phyloP scores from a whole-genome alignment of 2,888 invertebrate species.

The Ectobius pallidus region DNA sequence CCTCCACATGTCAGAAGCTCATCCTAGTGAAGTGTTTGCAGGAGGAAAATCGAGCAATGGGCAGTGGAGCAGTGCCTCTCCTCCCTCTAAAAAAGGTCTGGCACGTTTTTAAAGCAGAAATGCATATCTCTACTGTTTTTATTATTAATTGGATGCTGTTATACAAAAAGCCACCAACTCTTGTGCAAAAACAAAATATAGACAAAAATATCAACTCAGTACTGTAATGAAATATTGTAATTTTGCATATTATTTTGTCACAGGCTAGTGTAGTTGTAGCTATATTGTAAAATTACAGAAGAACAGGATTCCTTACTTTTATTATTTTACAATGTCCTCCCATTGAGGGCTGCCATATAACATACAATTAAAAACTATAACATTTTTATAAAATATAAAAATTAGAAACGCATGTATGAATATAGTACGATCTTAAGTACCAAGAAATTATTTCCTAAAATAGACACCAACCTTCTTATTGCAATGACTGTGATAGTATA shows the following conservation, averaged over 20 bases:
- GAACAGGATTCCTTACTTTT: too few species aligned
- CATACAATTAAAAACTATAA: too few species aligned
- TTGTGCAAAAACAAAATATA: neutral
- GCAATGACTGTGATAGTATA: too few species aligned
- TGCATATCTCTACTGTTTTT: neutral
- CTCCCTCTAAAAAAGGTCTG: slow-evolving; percentile 29
- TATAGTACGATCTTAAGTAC: neutral
- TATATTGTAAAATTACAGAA: too few species aligned
- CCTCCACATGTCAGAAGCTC: slow-evolving; percentile 25
- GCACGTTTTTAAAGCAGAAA: slow-evolving; percentile 11
- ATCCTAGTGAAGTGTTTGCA: slow-evolving; percentile 34
- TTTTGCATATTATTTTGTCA: too few species aligned
- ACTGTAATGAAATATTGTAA: too few species aligned
- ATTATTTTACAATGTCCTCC: too few species aligned
- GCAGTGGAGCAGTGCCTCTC: slow-evolving; percentile 31
- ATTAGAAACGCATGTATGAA: too few species aligned
- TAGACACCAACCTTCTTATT: too few species aligned
- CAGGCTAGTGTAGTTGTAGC: too few species aligned
- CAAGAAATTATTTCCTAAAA: neutral
- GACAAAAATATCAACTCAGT: slow-evolving; percentile 8
- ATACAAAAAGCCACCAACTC: slow-evolving; percentile 16
- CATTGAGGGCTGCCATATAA: too few species aligned
- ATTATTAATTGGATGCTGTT: slow-evolving; percentile 18
- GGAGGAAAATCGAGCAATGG: slow-evolving; percentile 24
- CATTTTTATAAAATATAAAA: too few species aligned